Evolutionary conservation across 2,113 vertebrate species (phyloP).

Genomic region (Nestor notabilis): DNA sequence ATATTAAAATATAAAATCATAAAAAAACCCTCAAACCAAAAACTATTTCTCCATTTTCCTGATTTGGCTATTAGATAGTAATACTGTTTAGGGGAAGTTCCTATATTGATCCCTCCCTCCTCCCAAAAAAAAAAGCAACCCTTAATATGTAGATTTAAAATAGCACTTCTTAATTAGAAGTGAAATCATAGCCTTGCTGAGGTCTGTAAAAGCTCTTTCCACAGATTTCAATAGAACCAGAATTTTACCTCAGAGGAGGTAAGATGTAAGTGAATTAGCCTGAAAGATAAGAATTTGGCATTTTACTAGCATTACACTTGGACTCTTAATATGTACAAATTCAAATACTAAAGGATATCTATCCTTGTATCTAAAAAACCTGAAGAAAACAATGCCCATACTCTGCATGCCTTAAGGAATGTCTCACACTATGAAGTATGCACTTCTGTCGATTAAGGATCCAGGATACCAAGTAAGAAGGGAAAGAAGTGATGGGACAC

Average conservation of each 20-base stretch:
- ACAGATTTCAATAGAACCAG: neutral
- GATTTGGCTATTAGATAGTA: neutral
- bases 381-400: neutral
- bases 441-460: neutral
- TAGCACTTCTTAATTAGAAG: neutral
- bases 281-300: neutral
- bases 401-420: neutral
- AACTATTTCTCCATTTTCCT: neutral
- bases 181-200: neutral
- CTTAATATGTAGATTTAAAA: neutral
- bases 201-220: neutral
- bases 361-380: neutral
- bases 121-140: fast-evolving
- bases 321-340: neutral
- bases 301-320: neutral
- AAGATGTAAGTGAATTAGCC: neutral
- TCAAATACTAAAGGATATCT: neutral
- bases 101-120: neutral
- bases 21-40: fast-evolving
- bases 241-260: neutral
- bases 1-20: neutral
- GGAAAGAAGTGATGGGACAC: neutral
- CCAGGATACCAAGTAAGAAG: neutral
- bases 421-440: neutral
- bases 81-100: neutral